These are phyloP conservation scores for Troides helena DNA, from an alignment of 2,888 invertebrate species.

Conservation along the genomic window DNA sequence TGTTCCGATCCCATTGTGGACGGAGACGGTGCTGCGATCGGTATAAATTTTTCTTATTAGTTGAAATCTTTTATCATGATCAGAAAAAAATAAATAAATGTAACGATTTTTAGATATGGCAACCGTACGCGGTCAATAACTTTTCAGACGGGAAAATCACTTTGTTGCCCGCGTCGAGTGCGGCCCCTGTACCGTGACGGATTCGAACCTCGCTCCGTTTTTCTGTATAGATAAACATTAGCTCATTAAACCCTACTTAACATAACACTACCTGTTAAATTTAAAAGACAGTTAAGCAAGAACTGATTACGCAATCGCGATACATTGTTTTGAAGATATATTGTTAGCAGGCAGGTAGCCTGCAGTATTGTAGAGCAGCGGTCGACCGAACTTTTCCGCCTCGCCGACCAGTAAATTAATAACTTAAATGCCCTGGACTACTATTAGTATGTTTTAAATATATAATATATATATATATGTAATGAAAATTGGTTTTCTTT, in stretches of 20 bases:
- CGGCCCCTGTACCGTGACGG: constrained; percentile 21
- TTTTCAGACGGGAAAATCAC: constrained; percentile 28
- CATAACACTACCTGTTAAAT: constrained; percentile 26
- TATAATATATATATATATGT: too few species aligned
- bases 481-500: too few species aligned
- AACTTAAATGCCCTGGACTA: too few species aligned
- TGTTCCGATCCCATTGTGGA: constrained; percentile 6
- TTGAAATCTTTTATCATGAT: constrained; percentile 22
- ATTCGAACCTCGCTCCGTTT: constrained; percentile 16
- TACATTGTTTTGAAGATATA: constrained; percentile 7
- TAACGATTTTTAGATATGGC: constrained; percentile 18
- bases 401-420: too few species aligned
- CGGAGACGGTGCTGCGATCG: not conserved
- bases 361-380: not conserved
- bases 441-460: too few species aligned
- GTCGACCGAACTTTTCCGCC: too few species aligned
- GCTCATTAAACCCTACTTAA: constrained; percentile 30
- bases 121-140: constrained; percentile 28
- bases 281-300: constrained; percentile 6
- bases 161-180: constrained; percentile 16
- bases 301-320: constrained; percentile 21
- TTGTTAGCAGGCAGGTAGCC: constrained; percentile 1
- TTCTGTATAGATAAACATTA: constrained; percentile 27
- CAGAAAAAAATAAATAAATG: constrained; percentile 16
- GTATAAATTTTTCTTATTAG: constrained; percentile 19